Conservation (phyloP, 2,888 invertebrate species). For the Meteorus cinctellus region DNA sequence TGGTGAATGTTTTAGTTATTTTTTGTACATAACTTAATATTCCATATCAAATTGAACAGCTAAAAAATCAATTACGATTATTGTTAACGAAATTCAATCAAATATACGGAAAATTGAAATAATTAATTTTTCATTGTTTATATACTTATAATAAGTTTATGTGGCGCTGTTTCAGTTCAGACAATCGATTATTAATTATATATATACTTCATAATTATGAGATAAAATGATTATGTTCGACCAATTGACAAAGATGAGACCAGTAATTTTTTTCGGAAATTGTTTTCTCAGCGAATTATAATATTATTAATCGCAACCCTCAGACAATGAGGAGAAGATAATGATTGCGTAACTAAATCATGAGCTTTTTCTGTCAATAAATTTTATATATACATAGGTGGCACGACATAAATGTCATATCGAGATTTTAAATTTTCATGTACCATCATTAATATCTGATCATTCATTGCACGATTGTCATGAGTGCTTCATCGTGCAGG, state of each 20-base stretch:
- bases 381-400: background rate
- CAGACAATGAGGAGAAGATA: background rate
- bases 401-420: background rate
- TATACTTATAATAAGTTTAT: background rate
- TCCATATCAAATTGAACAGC: background rate
- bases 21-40: background rate
- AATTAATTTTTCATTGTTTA: background rate
- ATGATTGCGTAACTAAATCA: background rate
- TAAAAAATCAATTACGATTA: background rate
- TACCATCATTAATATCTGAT: constrained; percentile 13
- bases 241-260: constrained; percentile 59
- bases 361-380: background rate
- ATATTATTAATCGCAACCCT: background rate
- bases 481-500: constrained; percentile 24
- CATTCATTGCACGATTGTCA: constrained; percentile 26
- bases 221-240: constrained; percentile 46
- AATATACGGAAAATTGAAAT: background rate
- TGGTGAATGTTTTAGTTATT: background rate
- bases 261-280: background rate
- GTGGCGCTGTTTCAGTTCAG: background rate
- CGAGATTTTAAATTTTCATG: background rate
- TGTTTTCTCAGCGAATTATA: background rate
- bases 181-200: background rate
- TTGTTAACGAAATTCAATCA: background rate
- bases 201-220: constrained; percentile 1